Base-by-base conservation (phyloP, 2,797 vertebrate species). In the Apodemus agrarius region DNA sequence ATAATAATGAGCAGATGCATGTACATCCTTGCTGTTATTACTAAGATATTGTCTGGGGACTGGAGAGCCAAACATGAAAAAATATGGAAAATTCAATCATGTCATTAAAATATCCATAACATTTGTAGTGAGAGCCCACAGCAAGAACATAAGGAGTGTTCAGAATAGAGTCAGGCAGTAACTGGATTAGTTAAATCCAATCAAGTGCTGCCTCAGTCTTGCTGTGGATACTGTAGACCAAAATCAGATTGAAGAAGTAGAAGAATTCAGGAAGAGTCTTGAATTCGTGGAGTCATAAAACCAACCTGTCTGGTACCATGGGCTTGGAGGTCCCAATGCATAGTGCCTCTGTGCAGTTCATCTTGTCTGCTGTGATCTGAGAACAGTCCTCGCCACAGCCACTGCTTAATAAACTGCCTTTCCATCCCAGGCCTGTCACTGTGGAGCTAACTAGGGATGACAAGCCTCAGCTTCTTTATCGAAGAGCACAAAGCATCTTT, bases 111-210 rank as follows among this genome's bases (percentile, higher is more conserved):
- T 95, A 88, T 54, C 92, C 86, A 0, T 69, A 65, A 93, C 46
- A 80, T 96, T 92, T 96, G 76, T 96, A 49, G 3, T 81, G 52
- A 83, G 61, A 95, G 21, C 78, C 52, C 89, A 92, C 29, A 91
- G 57, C 22, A 95, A 96, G 37, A 78, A 81, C 43, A 93, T 82
- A 78, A 74, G 69, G 94, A 90, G n/a, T 90, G 34, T 89, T 97
- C 49, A 72, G 46, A 85, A 90, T 40, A 46, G 63, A 96, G 57
- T 6, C 59, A 76, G 90, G 59, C 67, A 92, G 93, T 93, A 92
- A 92, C 43, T 89, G 49, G 34, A 89, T 95, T 89, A 88, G 90
- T 57, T 91, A 94, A 95, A 93, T 86, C 49, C 93, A 79, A 89
- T 96, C 89, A 89, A 90, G 46, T 7, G 29, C 29, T 65, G 17